phyloP scores from a whole-genome alignment of 2,113 vertebrate genomes.

The Salvelinus alpinus region DNA sequence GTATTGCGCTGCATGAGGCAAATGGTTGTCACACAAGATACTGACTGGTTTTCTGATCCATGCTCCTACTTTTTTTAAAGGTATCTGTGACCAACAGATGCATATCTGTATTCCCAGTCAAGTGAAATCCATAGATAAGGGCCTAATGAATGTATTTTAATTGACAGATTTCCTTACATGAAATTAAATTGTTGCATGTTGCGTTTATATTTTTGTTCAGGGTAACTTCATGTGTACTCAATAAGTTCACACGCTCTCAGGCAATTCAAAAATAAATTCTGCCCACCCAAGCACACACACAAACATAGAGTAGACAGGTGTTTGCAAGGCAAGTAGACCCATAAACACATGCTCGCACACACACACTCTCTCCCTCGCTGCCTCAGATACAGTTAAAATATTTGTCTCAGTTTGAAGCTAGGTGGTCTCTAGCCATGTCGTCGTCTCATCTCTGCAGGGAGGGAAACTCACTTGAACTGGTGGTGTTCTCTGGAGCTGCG shows the following conservation, averaged over 20 bases:
- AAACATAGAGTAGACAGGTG: not conserved
- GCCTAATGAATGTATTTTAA: too few relatives aligned
- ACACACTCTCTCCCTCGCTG: not conserved
- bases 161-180: too few relatives aligned
- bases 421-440: not conserved
- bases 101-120: too few relatives aligned
- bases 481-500: slow-evolving; percentile 94
- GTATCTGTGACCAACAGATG: too few relatives aligned
- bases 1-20: too few relatives aligned
- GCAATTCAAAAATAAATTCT: not conserved
- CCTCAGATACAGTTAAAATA: not conserved
- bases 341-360: not conserved
- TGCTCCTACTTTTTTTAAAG: too few relatives aligned
- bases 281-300: not conserved
- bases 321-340: not conserved
- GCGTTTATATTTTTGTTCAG: too few relatives aligned
- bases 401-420: not conserved
- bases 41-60: too few relatives aligned
- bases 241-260: slow-evolving; percentile 1
- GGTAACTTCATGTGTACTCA: not conserved
- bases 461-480: slow-evolving; percentile 91
- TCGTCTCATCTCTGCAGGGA: not conserved
- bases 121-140: too few relatives aligned
- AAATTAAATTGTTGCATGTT: too few relatives aligned
- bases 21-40: too few relatives aligned